These are phyloP conservation scores for Drosophila ercepeae DNA, from an alignment of 1,140 invertebrate genomes.

Conservation along the genomic window DNA sequence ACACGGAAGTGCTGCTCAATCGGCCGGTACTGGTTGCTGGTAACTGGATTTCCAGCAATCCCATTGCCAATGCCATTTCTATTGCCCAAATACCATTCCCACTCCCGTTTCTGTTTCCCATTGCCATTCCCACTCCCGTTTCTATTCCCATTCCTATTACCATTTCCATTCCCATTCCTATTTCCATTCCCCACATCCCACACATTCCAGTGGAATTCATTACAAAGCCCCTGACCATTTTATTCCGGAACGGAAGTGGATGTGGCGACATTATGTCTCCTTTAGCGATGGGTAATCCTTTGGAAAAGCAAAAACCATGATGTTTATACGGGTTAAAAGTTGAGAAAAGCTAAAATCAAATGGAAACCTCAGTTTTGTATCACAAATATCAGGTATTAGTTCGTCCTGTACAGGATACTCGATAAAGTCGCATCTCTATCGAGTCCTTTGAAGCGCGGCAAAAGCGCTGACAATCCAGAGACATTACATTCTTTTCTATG, in stretches of 20 bases:
- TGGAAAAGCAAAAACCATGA: background rate
- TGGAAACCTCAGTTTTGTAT: no score
- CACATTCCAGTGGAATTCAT: constrained; percentile 14
- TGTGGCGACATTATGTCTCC: constrained; percentile 1
- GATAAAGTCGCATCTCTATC: constrained; percentile 3
- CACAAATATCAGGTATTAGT: background rate
- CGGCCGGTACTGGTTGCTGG: constrained; percentile 31
- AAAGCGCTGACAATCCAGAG: constrained; percentile 43
- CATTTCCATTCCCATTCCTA: constrained; percentile 17
- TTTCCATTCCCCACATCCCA: constrained; percentile 1
- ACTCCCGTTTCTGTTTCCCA: no score
- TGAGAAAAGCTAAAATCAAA: no score
- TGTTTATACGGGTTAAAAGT: background rate
- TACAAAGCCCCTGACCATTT: constrained; percentile 15
- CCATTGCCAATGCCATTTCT: constrained; percentile 7
- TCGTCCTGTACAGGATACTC: background rate
- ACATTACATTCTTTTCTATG: constrained; percentile 43
- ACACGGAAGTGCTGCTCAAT: constrained; percentile 56
- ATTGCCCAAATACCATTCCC: background rate
- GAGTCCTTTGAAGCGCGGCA: constrained; percentile 7
- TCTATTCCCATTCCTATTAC: no score
- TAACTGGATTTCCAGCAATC: background rate
- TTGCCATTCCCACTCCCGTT: background rate
- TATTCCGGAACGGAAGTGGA: constrained; percentile 3
- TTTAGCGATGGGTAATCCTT: constrained; percentile 7